Conservation (phyloP, 1,140 invertebrate species). For the Drosophila takahashii region DNA sequence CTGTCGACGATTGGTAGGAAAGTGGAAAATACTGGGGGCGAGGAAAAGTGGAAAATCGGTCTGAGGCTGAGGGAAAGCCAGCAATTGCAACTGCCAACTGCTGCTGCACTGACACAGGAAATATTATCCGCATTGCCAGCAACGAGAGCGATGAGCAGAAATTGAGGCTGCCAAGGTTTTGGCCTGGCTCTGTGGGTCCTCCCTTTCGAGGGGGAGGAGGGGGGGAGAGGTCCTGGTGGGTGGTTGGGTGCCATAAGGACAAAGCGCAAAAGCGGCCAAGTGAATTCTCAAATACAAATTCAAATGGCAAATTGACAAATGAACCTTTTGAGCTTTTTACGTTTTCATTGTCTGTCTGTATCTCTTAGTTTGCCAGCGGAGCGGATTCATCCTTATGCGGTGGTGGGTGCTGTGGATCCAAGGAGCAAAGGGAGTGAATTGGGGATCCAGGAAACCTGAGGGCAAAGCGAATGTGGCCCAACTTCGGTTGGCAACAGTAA, state of each 20-base stretch:
- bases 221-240: neutral
- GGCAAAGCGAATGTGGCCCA: constrained; percentile 20
- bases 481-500: constrained; percentile 14
- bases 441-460: constrained; percentile 12
- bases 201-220: constrained; percentile 3
- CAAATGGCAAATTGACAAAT: constrained; percentile 83
- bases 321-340: constrained; percentile 81
- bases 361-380: constrained; percentile 14
- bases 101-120: constrained; percentile 79
- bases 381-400: constrained; percentile 17
- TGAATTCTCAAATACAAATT: constrained; percentile 83
- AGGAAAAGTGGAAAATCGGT: constrained; percentile 9
- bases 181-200: constrained; percentile 33
- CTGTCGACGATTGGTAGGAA: constrained; percentile 71
- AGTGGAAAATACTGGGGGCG: constrained; percentile 17
- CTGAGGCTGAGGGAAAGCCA: constrained; percentile 27
- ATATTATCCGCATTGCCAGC: constrained; percentile 80
- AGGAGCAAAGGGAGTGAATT: neutral
- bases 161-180: constrained; percentile 48
- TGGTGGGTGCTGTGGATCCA: neutral
- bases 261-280: constrained; percentile 81
- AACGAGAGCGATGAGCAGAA: constrained; percentile 38
- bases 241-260: constrained; percentile 39
- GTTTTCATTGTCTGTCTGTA: constrained; percentile 69
- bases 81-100: constrained; percentile 73